These are phyloP conservation scores for Camponotus vicinus DNA, from an alignment of 1,140 invertebrate genomes.

Conservation along the genomic window DNA sequence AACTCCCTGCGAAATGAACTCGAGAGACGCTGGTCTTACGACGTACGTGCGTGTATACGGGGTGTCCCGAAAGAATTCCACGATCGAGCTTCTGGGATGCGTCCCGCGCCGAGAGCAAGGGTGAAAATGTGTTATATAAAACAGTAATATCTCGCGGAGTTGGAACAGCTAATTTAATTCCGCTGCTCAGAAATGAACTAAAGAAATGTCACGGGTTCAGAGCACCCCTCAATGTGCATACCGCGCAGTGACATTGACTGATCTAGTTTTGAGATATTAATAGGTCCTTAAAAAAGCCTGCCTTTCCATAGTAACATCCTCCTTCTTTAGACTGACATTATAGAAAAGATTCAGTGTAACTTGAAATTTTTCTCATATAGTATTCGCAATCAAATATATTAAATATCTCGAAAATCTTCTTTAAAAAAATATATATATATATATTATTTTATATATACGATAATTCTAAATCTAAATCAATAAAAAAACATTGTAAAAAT, in stretches of 20 bases:
- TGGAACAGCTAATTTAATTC: conserved; percentile 56
- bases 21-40: conserved; percentile 57
- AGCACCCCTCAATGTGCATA: conserved; percentile 4
- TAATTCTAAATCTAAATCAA: background rate
- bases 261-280: conserved; percentile 47
- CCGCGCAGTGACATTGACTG: conserved; percentile 25
- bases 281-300: conserved; percentile 12
- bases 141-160: conserved; percentile 32
- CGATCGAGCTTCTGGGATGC: background rate
- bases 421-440: background rate
- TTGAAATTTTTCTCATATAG: background rate
- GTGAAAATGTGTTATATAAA: conserved; percentile 53
- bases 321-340: background rate
- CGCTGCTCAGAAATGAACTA: conserved; percentile 34
- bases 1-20: conserved; percentile 72
- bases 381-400: too few species aligned
- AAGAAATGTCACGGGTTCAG: conserved; percentile 47
- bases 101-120: conserved; percentile 18
- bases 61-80: conserved; percentile 37
- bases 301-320: background rate
- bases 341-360: background rate
- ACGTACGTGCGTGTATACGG: conserved; percentile 46
- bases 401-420: background rate
- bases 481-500: conserved; percentile 25
- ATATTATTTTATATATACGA: background rate